A percentile compares a stretch with the other conserved stretches of the same genome.
These are phyloP conservation scores for Sebastes iracundus DNA, from an alignment of 2,797 vertebrate species.

Conservation along the genomic window DNA sequence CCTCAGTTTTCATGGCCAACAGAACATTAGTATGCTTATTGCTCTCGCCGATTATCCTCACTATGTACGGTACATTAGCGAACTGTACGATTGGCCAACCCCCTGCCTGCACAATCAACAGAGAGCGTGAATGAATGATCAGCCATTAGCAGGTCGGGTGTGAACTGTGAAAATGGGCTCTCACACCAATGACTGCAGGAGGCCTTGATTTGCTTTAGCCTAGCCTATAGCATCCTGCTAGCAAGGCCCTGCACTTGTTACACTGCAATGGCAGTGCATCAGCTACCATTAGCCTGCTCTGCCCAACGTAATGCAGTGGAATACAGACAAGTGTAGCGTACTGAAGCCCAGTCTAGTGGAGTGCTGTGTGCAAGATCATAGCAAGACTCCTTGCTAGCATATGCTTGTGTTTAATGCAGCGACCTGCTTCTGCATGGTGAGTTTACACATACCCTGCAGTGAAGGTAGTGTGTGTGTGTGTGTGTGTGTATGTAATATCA, in stretches of 20 bases:
- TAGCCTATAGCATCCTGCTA: conserved; percentile 71
- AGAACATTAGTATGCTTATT: conserved; percentile 80
- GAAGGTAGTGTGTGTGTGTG: conserved; percentile 75
- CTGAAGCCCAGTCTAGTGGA: conserved; percentile 83
- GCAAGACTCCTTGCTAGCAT: conserved; percentile 83
- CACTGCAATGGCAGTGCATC: conserved; percentile 36
- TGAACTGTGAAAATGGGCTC: conserved; percentile 84
- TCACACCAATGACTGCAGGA: conserved; percentile 84
- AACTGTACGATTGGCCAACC: conserved; percentile 80
- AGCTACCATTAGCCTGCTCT: conserved; percentile 66
- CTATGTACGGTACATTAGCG: conserved; percentile 79
- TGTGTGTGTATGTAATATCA: conserved; percentile 76
- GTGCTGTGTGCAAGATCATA: conserved; percentile 83
- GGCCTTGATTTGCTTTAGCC: conserved; percentile 76
- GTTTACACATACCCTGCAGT: conserved; percentile 82
- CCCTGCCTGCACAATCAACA: conserved; percentile 83
- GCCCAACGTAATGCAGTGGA: conserved; percentile 74
- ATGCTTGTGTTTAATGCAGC: conserved; percentile 85
- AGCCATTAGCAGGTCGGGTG: conserved; percentile 84
- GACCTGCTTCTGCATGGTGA: conserved; percentile 86
- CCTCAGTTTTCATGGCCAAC: conserved; percentile 75
- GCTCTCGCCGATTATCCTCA: conserved; percentile 79
- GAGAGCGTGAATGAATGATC: conserved; percentile 83
- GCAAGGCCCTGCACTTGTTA: conserved; percentile 55
- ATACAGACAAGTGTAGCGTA: conserved; percentile 80